Evolutionary conservation across 2,888 invertebrate genomes (phyloP).

Genomic region (Enoplolaimus lenunculus): DNA sequence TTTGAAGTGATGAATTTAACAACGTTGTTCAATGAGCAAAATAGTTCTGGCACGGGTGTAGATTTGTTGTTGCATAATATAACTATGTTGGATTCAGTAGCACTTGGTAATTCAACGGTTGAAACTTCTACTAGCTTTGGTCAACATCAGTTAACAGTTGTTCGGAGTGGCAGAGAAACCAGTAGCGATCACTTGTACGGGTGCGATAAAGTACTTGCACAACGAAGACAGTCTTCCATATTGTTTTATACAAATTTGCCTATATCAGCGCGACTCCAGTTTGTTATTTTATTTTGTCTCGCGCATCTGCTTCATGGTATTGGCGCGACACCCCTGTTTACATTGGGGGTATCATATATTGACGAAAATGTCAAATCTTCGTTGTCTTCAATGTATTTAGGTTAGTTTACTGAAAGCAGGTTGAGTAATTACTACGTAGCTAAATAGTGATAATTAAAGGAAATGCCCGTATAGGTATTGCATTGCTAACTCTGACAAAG

Average conservation of each 20-base stretch:
- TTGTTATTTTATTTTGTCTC: slow-evolving; percentile 52
- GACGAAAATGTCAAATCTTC: slow-evolving; percentile 61
- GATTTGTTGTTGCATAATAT: too few species aligned
- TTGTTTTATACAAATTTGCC: not conserved
- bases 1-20: too few species aligned
- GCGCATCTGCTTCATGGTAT: slow-evolving; percentile 49
- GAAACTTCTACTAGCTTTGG: too few species aligned
- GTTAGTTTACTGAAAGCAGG: too few species aligned
- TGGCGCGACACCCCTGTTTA: slow-evolving; percentile 58
- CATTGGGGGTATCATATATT: slow-evolving; percentile 69
- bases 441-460: too few species aligned
- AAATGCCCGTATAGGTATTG: too few species aligned
- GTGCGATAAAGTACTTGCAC: not conserved
- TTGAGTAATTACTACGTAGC: too few species aligned
- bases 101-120: too few species aligned
- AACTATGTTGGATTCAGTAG: too few species aligned
- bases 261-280: slow-evolving; percentile 6
- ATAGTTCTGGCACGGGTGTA: not conserved
- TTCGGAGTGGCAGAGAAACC: not conserved
- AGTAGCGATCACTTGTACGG: not conserved
- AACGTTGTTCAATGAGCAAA: not conserved
- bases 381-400: slow-evolving; percentile 44
- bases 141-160: not conserved
- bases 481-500: too few species aligned
- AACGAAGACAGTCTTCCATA: not conserved